A percentile compares a stretch with the other conserved stretches of the same genome.
Conservation (phyloP, 2,797 vertebrate species). For the Pseudochaenichthys georgianus region DNA sequence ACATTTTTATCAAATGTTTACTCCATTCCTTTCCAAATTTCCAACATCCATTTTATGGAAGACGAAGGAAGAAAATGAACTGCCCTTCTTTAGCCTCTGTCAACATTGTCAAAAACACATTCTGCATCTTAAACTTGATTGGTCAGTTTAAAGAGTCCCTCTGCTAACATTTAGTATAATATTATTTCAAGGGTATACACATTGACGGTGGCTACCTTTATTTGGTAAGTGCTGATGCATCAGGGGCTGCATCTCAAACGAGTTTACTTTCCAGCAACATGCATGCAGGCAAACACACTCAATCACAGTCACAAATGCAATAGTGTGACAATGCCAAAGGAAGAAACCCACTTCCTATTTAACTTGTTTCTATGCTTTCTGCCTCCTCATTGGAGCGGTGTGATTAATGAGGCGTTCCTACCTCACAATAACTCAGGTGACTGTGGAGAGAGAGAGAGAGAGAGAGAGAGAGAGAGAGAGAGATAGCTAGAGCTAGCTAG, state of each 20-base stretch:
- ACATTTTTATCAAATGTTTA: neutral
- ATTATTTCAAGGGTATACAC: constrained; percentile 53
- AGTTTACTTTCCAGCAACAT: constrained; percentile 53
- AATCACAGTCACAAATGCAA: constrained; percentile 68
- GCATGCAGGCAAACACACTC: constrained; percentile 62
- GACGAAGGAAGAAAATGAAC: neutral
- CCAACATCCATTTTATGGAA: neutral
- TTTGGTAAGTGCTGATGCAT: constrained; percentile 51
- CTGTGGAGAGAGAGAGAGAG: neutral
- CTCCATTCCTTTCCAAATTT: neutral
- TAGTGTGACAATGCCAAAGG: constrained; percentile 70
- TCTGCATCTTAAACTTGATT: neutral
- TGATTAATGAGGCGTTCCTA: constrained; percentile 71
- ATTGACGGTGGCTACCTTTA: constrained; percentile 40
- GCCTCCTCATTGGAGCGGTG: constrained; percentile 60
- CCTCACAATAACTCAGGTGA: constrained; percentile 45
- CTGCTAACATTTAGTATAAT: constrained; percentile 6
- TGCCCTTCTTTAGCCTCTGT: neutral
- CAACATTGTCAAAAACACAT: neutral
- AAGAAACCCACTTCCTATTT: constrained; percentile 72
- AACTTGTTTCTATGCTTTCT: constrained; percentile 62
- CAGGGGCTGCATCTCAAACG: constrained; percentile 44
- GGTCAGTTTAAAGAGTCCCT: constrained; percentile 3
- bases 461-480: neutral
- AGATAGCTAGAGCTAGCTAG: no score